Evolutionary conservation across 1,140 invertebrate species (phyloP), one percentile per base, ranked within the genome.

Genomic region (Conus betulinus): DNA sequence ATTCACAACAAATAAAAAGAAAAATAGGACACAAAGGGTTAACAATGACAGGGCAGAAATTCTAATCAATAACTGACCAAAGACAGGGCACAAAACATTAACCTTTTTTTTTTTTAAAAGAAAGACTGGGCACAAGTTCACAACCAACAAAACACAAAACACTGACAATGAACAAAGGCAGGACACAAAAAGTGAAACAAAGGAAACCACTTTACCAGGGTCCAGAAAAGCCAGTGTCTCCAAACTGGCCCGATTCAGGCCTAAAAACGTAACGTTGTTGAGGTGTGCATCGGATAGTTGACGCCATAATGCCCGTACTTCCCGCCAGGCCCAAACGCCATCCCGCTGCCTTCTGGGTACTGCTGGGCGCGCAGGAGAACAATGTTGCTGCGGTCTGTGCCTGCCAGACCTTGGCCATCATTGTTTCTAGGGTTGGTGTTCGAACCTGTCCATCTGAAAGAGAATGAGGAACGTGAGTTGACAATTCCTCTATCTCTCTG

Each of bases 401-500:
- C 93, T 55, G 93, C 92, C 39, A 90, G 89, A 15, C 95, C 95
- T 89, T 95, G 93, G 4, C 95, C 95, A 89, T 93, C 95, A 90
- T 94, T 94, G 84, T 93, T 94, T 13, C 87, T 71, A 25, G 92
- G 92, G 84, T 95, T 95, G 17, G 93, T 95, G 87, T 95, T 94
- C 13, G 94, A 95, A 27, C 94, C 94, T 83, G 94, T 95, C 94
- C 94, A 95, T 87, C 94, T 95, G 90, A 11, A 90, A 76, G 76
- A 17, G 8, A 60, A 60, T 11, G 57, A 60, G 57, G 8, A 60
- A 15, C 0, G 39, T 39, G 57, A 15, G 15, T 11, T 60, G 57
- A 60, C 57, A 11, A 60, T 60, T 60, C 57, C 57, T 39, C 39
- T 39, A 39, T 39, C 39, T 39, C 39, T 39, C 39, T 39, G 0